Base-by-base conservation (phyloP, 2,113 vertebrate genomes). In the Rhinopomastus cyanomelas region DNA sequence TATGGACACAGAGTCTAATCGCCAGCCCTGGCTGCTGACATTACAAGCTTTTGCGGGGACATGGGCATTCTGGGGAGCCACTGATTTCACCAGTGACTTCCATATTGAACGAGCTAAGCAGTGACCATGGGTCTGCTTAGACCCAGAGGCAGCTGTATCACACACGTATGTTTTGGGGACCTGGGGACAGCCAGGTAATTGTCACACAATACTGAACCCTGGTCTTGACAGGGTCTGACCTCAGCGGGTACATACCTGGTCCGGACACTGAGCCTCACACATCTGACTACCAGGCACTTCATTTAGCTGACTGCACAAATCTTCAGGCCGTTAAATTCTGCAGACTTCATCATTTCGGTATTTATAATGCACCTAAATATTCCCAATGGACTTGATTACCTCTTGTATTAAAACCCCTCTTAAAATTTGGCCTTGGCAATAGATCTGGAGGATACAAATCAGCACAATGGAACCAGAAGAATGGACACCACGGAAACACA, bases 91-190 rank as follows among this genome's bases (percentile, higher is more conserved):
- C 44, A 27, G 65, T 25, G 20, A 44, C 37, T 59, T 67, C 16
- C 60, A 68, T 60, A 34, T 9, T 0, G 2, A 36, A 27, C 2
- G 37, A 49, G 49, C 19, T 3, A 25, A 26, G 32, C 42, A 25
- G 44, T 4, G 25, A 30, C 44, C 42, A 3, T 4, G 19, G 34
- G 2, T 36, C 19, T 2, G 0, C 16, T 32, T 0, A 0, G 49
- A 22, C 18, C 1, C 0, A 49, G 16, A 13, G 51, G 51, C 51
- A 9, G 23, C 60, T 30, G 26, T 20, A 20, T 29, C 26, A 29
- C 36, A 42, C 18, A 29, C 23, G 5, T 30, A n/a, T 1, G 8
- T 2, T 64, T 66, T 22, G 71, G 69, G 52, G 11, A 46, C 9
- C 32, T 6, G 0, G 13, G 52, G 18, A 36, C 19, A 36, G 4